Evolutionary conservation across 2,113 vertebrate species (phyloP).

Genomic region (Pterocles burchelli): DNA sequence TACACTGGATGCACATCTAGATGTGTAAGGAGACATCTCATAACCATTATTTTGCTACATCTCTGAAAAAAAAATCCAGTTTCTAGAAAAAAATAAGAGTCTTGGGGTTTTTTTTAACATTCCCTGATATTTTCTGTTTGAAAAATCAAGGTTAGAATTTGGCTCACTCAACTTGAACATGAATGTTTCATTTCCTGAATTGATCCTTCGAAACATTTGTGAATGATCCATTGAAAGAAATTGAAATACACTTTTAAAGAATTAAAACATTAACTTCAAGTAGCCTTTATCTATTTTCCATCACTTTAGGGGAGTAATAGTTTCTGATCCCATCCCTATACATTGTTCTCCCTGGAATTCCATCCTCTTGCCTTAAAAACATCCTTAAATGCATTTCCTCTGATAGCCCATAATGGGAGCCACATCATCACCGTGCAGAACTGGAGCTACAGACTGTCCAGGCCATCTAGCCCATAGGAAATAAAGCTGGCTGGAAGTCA

Average conservation of each 20-base stretch:
- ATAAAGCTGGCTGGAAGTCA: slow-evolving; percentile 2
- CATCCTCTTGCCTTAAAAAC: neutral
- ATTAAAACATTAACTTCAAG: neutral
- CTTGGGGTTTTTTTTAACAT: neutral
- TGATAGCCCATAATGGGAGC: neutral
- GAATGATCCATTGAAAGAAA: neutral
- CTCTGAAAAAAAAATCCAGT: neutral
- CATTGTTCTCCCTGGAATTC: neutral
- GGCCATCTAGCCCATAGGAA: neutral
- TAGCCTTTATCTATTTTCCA: neutral
- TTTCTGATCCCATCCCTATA: neutral
- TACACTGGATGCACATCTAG: neutral
- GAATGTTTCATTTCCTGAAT: neutral
- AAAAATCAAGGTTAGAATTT: neutral
- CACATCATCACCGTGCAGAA: neutral
- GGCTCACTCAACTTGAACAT: neutral
- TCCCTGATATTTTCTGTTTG: neutral
- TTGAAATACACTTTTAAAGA: neutral
- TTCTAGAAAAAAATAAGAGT: neutral
- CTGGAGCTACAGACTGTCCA: neutral
- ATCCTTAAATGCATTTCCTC: neutral
- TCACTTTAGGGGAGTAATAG: neutral
- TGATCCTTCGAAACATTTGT: neutral
- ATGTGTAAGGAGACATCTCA: neutral
- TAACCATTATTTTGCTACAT: neutral